Conservation (phyloP, 2,113 vertebrate genomes). For the Lophius piscatorius region DNA sequence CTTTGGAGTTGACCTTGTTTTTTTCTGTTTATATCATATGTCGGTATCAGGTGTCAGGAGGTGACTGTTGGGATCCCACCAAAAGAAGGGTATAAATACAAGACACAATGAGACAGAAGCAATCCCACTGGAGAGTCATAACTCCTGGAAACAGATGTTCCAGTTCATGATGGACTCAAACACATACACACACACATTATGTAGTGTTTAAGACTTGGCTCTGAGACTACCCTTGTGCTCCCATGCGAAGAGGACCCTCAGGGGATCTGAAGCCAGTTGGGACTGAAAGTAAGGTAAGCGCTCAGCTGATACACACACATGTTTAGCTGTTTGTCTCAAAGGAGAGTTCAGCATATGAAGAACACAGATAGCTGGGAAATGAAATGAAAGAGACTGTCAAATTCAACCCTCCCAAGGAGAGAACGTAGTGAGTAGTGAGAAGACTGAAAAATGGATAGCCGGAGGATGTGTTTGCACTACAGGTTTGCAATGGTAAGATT, state of each 20-base stretch:
- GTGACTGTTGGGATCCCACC: slow-evolving; percentile 76
- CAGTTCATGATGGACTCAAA: slow-evolving; percentile 40
- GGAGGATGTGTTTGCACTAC: slow-evolving; percentile 40
- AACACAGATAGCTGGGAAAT: slow-evolving; percentile 31
- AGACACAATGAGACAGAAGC: slow-evolving; percentile 33
- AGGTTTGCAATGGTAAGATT: slow-evolving; percentile 69
- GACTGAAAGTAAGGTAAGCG: slow-evolving; percentile 84
- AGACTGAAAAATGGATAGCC: slow-evolving; percentile 52
- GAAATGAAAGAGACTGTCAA: slow-evolving; percentile 57
- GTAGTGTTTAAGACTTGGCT: slow-evolving; percentile 41
- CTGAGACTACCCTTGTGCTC: slow-evolving; percentile 73
- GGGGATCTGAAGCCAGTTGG: slow-evolving; percentile 80
- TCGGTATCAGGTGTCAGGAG: slow-evolving; percentile 74
- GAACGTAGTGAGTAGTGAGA: slow-evolving; percentile 31
- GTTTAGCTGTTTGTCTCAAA: slow-evolving; percentile 77
- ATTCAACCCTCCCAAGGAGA: slow-evolving; percentile 52
- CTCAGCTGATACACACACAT: slow-evolving; percentile 76
- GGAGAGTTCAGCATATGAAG: slow-evolving; percentile 60
- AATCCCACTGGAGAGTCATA: slow-evolving; percentile 61
- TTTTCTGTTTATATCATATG: slow-evolving; percentile 67
- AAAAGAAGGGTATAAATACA: slow-evolving; percentile 78
- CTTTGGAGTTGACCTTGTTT: slow-evolving; percentile 67
- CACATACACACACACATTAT: slow-evolving; percentile 18
- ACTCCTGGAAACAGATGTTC: slow-evolving; percentile 59
- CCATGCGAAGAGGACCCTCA: slow-evolving; percentile 76